These are phyloP conservation scores for Burhinus bistriatus DNA, from an alignment of 2,113 vertebrate species.

Conservation along the genomic window DNA sequence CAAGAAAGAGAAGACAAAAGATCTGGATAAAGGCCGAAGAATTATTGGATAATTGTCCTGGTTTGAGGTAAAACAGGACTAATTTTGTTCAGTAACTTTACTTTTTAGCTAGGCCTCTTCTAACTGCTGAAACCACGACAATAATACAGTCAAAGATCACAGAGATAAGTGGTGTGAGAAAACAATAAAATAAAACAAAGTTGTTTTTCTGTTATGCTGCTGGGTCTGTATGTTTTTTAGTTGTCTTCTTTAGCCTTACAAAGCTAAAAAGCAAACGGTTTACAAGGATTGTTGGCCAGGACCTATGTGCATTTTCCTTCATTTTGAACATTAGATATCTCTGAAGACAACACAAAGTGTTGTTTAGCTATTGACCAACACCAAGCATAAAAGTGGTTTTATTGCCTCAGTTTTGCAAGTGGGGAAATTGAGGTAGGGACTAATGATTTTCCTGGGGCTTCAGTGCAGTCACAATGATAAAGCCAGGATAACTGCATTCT, in stretches of 20 bases:
- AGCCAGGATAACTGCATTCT: not conserved
- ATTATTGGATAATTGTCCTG: too few species aligned
- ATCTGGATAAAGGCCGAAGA: not conserved
- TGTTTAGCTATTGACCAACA: not conserved
- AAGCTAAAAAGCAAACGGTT: not conserved
- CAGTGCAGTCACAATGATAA: not conserved
- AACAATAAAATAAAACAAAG: not conserved
- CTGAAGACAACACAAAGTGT: not conserved
- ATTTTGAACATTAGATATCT: not conserved
- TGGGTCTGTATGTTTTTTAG: not conserved
- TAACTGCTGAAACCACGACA: too few species aligned
- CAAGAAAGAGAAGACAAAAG: not conserved
- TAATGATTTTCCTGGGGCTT: not conserved
- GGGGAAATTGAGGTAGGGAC: not conserved
- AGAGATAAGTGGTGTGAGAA: not conserved
- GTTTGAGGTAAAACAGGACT: too few species aligned
- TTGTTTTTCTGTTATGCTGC: not conserved
- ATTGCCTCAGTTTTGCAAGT: not conserved
- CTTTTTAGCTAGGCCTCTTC: too few species aligned
- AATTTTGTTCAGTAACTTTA: too few species aligned
- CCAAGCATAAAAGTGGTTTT: not conserved
- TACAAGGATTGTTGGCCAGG: not conserved
- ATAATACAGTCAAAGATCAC: not conserved
- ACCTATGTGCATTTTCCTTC: not conserved
- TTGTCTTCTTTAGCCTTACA: not conserved